Conservation (phyloP, 2,113 vertebrate species). For the Misgurnus anguillicaudatus region DNA sequence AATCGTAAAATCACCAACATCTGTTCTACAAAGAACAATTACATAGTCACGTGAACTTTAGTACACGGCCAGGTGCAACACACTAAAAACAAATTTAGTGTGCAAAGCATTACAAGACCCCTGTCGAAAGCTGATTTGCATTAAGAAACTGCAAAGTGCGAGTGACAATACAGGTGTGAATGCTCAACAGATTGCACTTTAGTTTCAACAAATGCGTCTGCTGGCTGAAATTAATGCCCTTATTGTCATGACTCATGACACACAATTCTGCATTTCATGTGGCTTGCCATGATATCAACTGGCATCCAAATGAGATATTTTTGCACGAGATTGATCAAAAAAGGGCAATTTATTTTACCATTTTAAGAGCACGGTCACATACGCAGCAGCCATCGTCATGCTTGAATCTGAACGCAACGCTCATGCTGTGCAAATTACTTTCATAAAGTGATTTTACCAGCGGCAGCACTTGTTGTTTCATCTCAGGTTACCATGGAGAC, state of each 20-base stretch:
- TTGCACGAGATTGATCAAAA: constrained; percentile 1
- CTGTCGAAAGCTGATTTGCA: neutral
- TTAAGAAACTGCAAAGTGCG: neutral
- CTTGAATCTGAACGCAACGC: constrained; percentile 38
- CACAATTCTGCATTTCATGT: neutral
- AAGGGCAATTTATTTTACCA: neutral
- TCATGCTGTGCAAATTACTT: constrained; percentile 56
- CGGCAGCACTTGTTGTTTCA: constrained; percentile 52
- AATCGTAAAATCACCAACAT: constrained; percentile 53
- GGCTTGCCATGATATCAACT: neutral
- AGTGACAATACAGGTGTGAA: neutral
- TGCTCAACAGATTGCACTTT: constrained; percentile 22
- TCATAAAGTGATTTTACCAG: constrained; percentile 58
- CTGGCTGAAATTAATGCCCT: neutral
- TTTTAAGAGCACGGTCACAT: constrained; percentile 1
- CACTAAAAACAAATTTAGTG: constrained; percentile 7
- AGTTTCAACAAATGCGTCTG: neutral
- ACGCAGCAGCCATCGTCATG: constrained; percentile 15
- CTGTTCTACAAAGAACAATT: constrained; percentile 45
- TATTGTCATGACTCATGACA: constrained; percentile 23
- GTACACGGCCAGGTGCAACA: constrained; percentile 19
- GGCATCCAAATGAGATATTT: neutral
- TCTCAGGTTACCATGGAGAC: constrained; percentile 65
- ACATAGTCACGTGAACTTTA: constrained; percentile 11
- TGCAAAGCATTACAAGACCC: neutral